Base-by-base conservation (phyloP, 2,797 vertebrate species). In the Amblyopsis hoosieri region DNA sequence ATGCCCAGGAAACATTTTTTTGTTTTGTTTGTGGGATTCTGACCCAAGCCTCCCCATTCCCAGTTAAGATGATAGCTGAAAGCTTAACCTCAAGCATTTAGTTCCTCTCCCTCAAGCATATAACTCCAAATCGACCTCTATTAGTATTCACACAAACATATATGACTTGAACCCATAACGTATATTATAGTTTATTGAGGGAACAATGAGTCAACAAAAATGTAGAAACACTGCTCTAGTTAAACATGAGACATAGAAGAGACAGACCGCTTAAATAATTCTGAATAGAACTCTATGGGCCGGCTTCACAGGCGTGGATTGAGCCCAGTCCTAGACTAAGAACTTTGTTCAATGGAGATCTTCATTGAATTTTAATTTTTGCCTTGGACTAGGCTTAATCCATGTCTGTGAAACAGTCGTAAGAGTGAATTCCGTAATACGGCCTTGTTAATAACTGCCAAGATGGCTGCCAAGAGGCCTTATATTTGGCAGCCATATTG, bases 1-100 rank as follows among this genome's bases (percentile, higher is more conserved):
- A 54, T 54, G 56, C 72, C 71, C 60, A 66, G 50, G 55, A 51
- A 52, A 70, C 73, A 63, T 67, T 79, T 57, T 78, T 6, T 64
- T 72, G 37, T 69, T 72, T 63, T 51, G 13, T 55, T 19, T 67
- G 49, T 60, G 45, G 69, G 61, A 67, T 69, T 62, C 62, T 77
- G 69, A 79, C 52, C 57, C 64, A 19, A 73, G 29, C 10, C 54
- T 57, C 29, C 57, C 49, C 42, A 53, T 50, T 69, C 48, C 62
- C 17, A 75, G 65, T 73, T 79, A 62, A 67, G 56, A 1, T 66
- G 19, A 80, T 64, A n/a, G 45, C 53, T 23, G 23, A 23, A 23
- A 23, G 23, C 23, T 23, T 23, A 23, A 23, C 3, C 23, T 23
- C 23, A 23, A 31, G 57, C 3, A 1, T 3, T 71, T 60, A 57